Evolutionary conservation across 2,113 vertebrate genomes (phyloP), one percentile per base, ranked within the genome.

Genomic region (Rhinoderma darwinii): DNA sequence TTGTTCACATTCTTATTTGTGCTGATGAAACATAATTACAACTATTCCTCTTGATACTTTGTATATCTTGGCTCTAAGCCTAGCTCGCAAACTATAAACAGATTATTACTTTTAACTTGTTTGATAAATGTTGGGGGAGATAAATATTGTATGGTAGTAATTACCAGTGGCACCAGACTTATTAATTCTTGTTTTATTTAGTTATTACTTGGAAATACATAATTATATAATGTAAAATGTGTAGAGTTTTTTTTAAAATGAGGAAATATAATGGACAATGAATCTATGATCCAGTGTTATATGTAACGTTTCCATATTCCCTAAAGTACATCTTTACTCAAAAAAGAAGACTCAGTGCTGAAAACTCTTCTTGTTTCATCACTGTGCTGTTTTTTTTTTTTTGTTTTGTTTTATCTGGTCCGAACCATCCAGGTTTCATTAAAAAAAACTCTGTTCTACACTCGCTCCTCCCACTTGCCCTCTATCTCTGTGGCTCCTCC

Each of bases 41-140:
- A 44, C 83, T 44, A 84, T 84, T 84, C 72, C 73, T 84, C 83
- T 44, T 77, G 72, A 76, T 75, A 84, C 68, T 59, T 43, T 75
- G 83, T 76, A 84, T 76, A 84, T 84, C 72, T 84, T 84, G 83
- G 83, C 83, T 61, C 37, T 5, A 56, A 41, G 83, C 83, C 83
- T 63, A 84, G 83, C 54, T 61, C 72, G 30, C 37, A 76, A 84
- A 84, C 41, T 51, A 59, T 75, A 84, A 75, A 76, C 73, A 76
- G 83, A 84, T 84, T 84, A 84, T 84, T 84, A 84, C 66, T 84
- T 41, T 84, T 76, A 63, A 51, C 73, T 44, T 61, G 72, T 37
- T 76, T 84, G 83, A 84, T 76, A 84, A 84, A 84, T 84, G 54
- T 47, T 76, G 50, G 70, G 61, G 83, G 54, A 84, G 83, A 76